Percentiles rank a stretch among this genome's conserved stretches.
Conservation (phyloP, 2,888 invertebrate genomes). For the Apamea sordens region DNA sequence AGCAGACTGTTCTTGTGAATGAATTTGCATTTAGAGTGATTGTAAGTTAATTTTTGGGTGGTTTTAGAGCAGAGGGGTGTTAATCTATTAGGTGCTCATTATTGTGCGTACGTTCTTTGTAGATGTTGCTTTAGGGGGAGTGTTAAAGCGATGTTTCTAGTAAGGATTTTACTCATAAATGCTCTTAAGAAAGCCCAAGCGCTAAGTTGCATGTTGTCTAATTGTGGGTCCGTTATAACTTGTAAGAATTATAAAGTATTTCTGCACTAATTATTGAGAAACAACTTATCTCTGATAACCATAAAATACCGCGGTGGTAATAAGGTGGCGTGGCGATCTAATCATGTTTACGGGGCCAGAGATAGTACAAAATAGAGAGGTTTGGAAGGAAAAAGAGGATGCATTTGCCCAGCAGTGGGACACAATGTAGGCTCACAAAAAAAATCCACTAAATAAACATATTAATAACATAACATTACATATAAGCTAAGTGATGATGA, state of each 20-base stretch:
- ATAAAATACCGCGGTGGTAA: neutral
- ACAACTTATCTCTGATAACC: neutral
- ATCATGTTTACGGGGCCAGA: neutral
- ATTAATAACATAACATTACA: neutral
- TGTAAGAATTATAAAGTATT: neutral
- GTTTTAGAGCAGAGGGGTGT: constrained; percentile 13
- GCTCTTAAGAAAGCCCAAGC: neutral
- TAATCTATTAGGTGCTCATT: constrained; percentile 35
- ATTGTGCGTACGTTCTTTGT: constrained; percentile 8
- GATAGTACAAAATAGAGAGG: neutral
- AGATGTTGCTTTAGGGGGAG: neutral
- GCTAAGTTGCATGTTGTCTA: too few relatives aligned
- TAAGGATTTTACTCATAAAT: neutral
- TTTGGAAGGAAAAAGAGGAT: too few relatives aligned
- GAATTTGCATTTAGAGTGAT: constrained; percentile 62
- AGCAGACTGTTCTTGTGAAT: constrained; percentile 44
- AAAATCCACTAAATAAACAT: neutral
- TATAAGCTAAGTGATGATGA: neutral
- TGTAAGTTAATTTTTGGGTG: constrained; percentile 34
- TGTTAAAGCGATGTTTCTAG: neutral
- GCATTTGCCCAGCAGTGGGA: neutral
- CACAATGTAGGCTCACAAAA: too few relatives aligned
- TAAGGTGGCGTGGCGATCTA: neutral
- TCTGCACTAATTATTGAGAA: neutral
- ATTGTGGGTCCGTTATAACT: neutral